Evolutionary conservation across 2,113 vertebrate genomes (phyloP), one percentile per base, ranked within the genome.

Genomic region (Pavo muticus): DNA sequence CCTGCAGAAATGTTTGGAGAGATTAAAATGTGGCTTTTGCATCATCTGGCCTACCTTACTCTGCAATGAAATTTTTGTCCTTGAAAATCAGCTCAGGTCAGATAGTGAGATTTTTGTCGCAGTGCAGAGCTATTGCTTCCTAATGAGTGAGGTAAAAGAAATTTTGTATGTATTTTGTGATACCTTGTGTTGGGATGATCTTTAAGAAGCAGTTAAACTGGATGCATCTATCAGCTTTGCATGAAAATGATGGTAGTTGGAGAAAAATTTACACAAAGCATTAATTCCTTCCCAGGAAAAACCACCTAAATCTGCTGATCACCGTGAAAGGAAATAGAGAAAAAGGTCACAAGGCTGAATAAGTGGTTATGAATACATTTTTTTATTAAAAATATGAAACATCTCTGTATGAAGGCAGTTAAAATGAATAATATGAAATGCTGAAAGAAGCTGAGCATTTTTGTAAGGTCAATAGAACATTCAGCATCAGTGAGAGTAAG

Each of bases 381-480:
- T 84, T 57, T 19, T n/a, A 45, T 78, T 57, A 44, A 81, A 78
- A 39, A 2, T 39, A 40, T 20, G 37, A 5, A n/a, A 35, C 42
- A 5, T 6, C 14, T 86, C 32, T 60, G 11, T 44, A 54, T 39
- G 45, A 37, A 61, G 44, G 14, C n/a, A 82, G 44, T 72, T 65
- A 65, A 87, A 87, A 87, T n/a, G 12, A 88, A 69, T 74, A 57
- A 82, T 27, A 16, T 83, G 59, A 67, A 91, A 57, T 44, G 14
- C 32, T 84, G 42, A 67, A 80, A 74, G 39, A 72, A 83, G 37
- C 3, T 32, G 30, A 87, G 6, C 2, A 7, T 57, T 70, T 88
- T 45, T 75, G 19, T 76, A 44, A 83, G 15, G 40, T 88, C 64
- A 80, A 11, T 83, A 76, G 37, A 50, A 50, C 10, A 23, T 42